Conservation (phyloP, 2,888 invertebrate species). For the Drosophila formosana region DNA sequence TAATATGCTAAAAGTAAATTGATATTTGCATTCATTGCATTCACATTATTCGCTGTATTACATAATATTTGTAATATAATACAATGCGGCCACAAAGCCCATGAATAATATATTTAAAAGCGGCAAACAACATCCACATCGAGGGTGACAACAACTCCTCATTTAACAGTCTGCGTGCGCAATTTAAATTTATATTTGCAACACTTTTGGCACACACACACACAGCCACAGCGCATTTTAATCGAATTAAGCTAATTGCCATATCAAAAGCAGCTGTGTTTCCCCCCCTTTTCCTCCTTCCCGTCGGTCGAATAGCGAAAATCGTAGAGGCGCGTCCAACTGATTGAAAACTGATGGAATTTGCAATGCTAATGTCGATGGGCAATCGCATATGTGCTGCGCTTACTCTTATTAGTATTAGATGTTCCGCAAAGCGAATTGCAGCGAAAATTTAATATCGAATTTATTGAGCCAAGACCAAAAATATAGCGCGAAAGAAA, state of each 20-base stretch:
- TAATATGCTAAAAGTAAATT: slow-evolving; percentile 80
- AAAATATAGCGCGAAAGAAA: neutral
- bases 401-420: slow-evolving; percentile 5
- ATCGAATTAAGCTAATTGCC: slow-evolving; percentile 79
- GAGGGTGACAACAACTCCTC: slow-evolving; percentile 23
- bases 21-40: slow-evolving; percentile 70
- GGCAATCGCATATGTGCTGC: neutral
- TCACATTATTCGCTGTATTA: slow-evolving; percentile 59
- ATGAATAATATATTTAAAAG: slow-evolving; percentile 50
- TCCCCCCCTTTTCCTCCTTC: neutral
- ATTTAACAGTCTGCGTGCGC: slow-evolving; percentile 34
- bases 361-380: slow-evolving; percentile 37
- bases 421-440: slow-evolving; percentile 21
- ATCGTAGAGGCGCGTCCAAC: slow-evolving; percentile 27
- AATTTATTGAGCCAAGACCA: neutral
- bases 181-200: slow-evolving; percentile 47
- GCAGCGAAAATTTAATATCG: neutral
- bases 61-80: slow-evolving; percentile 48
- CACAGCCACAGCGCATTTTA: slow-evolving; percentile 58
- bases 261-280: slow-evolving; percentile 48
- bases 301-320: neutral
- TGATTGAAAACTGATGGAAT: slow-evolving; percentile 65
- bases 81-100: slow-evolving; percentile 48
- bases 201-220: slow-evolving; percentile 20
- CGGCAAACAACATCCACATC: slow-evolving; percentile 24